Evolutionary conservation across 2,888 invertebrate species (phyloP), one percentile per base, ranked within the genome.

Genomic region (Aradus depressus): DNA sequence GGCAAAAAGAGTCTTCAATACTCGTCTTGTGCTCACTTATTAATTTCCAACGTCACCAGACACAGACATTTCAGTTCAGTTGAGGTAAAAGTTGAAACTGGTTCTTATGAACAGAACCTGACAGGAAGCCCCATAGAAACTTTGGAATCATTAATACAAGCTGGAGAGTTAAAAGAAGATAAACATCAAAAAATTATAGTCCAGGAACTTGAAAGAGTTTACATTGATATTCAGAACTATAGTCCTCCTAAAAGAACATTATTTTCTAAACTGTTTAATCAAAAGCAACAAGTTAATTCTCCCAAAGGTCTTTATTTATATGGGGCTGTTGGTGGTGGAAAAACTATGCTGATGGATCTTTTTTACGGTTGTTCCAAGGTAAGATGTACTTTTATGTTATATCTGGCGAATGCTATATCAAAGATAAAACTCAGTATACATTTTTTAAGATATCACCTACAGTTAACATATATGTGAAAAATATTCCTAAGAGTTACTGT

Each of bases 291-390:
- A 26, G 50, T 51, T 16, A 50, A 49, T 37, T 72, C 73, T 32
- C 85, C 86, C 1, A 79, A 79, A 67, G 93, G 93, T 4, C 69
- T 93, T 10, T 93, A 95, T 64, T 79, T 93, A 53, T 80, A 84
- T 70, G 93, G 93, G 50, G 83, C 90, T 64, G 90, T 91, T 56
- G 90, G 92, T 39, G 89, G 91, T 61, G 98, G 98, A 38, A 98
- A 98, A 75, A 98, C 98, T 4, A 97, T 97, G 84, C 71, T 98
- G 52, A 98, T 98, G 98, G 97, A 98, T 71, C 71, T 98, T 63
- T 97, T 98, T 71, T 91, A 84, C 72, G 80, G 90, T 61, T 79
- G 80, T 64, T 80, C 81, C 66, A 68, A 74, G 61, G 75, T 78
- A 65, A 45, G 51, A 32, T 6, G 38, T 37, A 37, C 38, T 8